phyloP scores from a whole-genome alignment of 1,140 invertebrate genomes.

The Listronotus bonariensis region DNA sequence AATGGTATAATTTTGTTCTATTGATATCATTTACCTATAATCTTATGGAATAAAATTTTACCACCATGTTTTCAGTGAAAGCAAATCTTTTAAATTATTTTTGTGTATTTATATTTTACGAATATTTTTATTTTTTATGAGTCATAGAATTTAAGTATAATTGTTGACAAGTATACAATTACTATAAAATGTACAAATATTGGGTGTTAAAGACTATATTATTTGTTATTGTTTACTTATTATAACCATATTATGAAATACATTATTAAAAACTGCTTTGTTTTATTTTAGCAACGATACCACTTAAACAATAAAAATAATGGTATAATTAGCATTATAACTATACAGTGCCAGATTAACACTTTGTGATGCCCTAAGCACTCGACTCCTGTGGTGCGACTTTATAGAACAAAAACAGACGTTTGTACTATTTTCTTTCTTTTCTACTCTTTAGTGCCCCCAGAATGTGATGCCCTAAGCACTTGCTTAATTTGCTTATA shows the following conservation, averaged over 20 bases:
- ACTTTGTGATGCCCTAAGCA: too few relatives aligned
- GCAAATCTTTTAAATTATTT: conserved; percentile 21
- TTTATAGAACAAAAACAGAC: too few relatives aligned
- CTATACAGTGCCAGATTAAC: too few relatives aligned
- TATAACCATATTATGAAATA: conserved; percentile 20
- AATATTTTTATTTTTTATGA: conserved; percentile 17
- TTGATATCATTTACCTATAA: background rate
- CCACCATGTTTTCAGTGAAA: conserved; percentile 31
- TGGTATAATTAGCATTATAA: too few relatives aligned
- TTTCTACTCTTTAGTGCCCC: too few relatives aligned
- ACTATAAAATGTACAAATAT: conserved; percentile 29
- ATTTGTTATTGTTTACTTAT: conserved; percentile 25
- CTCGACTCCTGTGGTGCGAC: too few relatives aligned
- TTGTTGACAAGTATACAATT: conserved; percentile 2
- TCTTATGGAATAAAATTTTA: conserved; percentile 15
- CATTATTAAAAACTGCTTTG: too few relatives aligned
- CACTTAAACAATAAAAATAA: too few relatives aligned
- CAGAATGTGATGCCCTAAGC: too few relatives aligned
- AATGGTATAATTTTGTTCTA: conserved; percentile 13
- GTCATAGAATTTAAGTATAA: conserved; percentile 7
- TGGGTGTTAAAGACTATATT: conserved; percentile 28
- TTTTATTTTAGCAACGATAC: too few relatives aligned
- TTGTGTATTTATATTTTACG: conserved; percentile 7
- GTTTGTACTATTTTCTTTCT: too few relatives aligned
- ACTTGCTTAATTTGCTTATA: too few relatives aligned